Percentiles rank a stretch among this genome's conserved stretches.
Conservation (phyloP, 2,888 invertebrate genomes). For the Mimumesa dahlbomi region DNA sequence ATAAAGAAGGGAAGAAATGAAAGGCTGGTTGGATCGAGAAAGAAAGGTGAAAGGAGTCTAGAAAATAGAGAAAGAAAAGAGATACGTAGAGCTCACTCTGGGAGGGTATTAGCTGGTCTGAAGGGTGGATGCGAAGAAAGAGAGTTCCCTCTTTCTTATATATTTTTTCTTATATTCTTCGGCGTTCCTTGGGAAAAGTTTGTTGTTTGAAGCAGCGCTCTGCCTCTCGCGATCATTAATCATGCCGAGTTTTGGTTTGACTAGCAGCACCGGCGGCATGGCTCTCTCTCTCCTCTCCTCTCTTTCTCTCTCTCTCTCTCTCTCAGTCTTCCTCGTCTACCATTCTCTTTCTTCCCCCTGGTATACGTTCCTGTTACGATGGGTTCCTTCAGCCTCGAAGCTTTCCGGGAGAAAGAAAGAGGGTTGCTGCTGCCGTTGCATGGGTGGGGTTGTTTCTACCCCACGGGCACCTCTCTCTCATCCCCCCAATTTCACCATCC, state of each 20-base stretch:
- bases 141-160: constrained; percentile 80
- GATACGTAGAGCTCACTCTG: constrained; percentile 72
- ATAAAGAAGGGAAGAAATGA: constrained; percentile 66
- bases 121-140: constrained; percentile 80
- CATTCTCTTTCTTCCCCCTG: constrained; percentile 63
- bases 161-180: constrained; percentile 78
- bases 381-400: constrained; percentile 61
- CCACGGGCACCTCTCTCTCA: constrained; percentile 46
- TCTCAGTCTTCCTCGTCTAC: constrained; percentile 58
- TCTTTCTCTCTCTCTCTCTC: constrained; percentile 41
- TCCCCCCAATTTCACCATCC: constrained; percentile 52
- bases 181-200: constrained; percentile 84
- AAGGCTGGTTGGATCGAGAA: constrained; percentile 75
- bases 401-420: constrained; percentile 58
- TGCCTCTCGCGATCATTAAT: constrained; percentile 82
- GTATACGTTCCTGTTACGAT: constrained; percentile 62
- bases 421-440: constrained; percentile 48
- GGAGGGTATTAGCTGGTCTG: constrained; percentile 78
- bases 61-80: constrained; percentile 66
- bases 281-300: constrained; percentile 69
- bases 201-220: constrained; percentile 83
- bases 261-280: constrained; percentile 73
- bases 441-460: constrained; percentile 53
- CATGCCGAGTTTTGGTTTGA: constrained; percentile 82
- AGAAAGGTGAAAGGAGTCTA: constrained; percentile 43